phyloP scores from a whole-genome alignment of 2,888 invertebrate species.

The Drosophila paramelanica region DNA sequence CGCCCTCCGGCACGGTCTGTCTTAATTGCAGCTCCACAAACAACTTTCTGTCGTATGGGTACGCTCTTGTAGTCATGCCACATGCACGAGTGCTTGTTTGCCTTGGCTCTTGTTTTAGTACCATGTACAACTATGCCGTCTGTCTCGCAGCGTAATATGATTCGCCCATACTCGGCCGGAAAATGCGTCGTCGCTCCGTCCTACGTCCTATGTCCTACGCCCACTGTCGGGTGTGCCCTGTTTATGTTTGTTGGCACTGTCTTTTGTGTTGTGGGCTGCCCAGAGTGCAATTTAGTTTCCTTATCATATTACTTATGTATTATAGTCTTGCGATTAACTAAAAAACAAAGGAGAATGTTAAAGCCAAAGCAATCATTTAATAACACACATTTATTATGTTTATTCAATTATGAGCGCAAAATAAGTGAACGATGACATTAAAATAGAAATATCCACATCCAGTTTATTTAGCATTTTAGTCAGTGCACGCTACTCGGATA shows the following conservation, averaged over 20 bases:
- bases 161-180: constrained; percentile 54
- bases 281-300: constrained; percentile 9
- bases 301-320: constrained; percentile 27
- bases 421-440: neutral
- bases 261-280: constrained; percentile 14
- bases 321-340: constrained; percentile 30
- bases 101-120: constrained; percentile 28
- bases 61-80: constrained; percentile 51
- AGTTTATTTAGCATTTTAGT: no score
- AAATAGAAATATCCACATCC: neutral
- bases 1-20: constrained; percentile 31
- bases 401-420: neutral
- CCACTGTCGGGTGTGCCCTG: constrained; percentile 12
- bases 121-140: constrained; percentile 25
- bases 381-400: neutral
- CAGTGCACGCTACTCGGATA: neutral
- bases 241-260: constrained; percentile 6
- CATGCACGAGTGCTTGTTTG: constrained; percentile 46
- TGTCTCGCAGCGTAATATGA: constrained; percentile 67
- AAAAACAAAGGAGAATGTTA: neutral
- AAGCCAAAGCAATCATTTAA: neutral
- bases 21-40: constrained; percentile 60
- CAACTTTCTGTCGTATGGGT: constrained; percentile 27
- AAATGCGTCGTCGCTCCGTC: constrained; percentile 40
- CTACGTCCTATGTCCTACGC: constrained; percentile 3